phyloP scores from a whole-genome alignment of 2,888 invertebrate genomes.

The Elysia crispata region DNA sequence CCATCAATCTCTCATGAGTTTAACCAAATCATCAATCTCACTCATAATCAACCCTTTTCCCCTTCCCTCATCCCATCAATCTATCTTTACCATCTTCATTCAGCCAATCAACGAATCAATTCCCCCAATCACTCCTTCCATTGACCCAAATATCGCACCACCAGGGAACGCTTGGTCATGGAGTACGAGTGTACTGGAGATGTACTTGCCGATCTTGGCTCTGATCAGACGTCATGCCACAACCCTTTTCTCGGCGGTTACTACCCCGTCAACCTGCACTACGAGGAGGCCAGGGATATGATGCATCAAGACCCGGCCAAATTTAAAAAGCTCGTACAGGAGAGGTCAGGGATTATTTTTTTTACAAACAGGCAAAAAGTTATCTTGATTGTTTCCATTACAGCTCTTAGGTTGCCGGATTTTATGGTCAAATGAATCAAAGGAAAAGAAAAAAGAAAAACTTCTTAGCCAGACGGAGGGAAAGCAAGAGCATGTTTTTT shows the following conservation, averaged over 20 bases:
- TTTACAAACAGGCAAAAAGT: too few species aligned
- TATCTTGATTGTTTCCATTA: too few species aligned
- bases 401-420: too few species aligned
- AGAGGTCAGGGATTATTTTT: slow-evolving; percentile 76
- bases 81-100: too few species aligned
- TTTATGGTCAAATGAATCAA: too few species aligned
- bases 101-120: too few species aligned
- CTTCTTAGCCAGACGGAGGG: too few species aligned
- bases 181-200: slow-evolving; percentile 80
- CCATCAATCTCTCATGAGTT: background rate
- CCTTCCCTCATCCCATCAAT: too few species aligned
- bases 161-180: slow-evolving; percentile 80
- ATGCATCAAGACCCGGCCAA: slow-evolving; percentile 79
- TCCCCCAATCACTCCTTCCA: background rate
- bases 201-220: slow-evolving; percentile 81
- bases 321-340: slow-evolving; percentile 80
- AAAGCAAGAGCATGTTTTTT: too few species aligned
- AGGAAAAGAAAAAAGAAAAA: too few species aligned
- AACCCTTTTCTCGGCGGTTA: slow-evolving; percentile 82
- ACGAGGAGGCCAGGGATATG: slow-evolving; percentile 79
- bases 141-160: background rate
- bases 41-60: too few species aligned
- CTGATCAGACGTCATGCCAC: slow-evolving; percentile 83
- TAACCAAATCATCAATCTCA: too few species aligned
- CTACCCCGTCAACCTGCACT: slow-evolving; percentile 80